A percentile compares a stretch with the other conserved stretches of the same genome.
These are phyloP conservation scores for Leptinotarsa peninsularis DNA, from an alignment of 2,888 invertebrate genomes.

Conservation along the genomic window DNA sequence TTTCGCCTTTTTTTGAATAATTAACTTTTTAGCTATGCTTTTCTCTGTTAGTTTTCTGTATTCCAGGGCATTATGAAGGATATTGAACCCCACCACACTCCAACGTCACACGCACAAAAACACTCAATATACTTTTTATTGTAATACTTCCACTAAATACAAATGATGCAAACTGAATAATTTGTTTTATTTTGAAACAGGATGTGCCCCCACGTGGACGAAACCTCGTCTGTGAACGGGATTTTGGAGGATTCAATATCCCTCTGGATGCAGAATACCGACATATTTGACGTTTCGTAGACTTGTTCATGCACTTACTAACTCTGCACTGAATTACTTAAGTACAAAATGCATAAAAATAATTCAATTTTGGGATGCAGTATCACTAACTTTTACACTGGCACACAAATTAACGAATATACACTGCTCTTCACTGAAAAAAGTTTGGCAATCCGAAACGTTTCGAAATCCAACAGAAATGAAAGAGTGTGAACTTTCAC, in stretches of 20 bases:
- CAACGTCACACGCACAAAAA: conserved; percentile 8
- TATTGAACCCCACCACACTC: conserved; percentile 43
- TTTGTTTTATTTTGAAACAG: conserved; percentile 58
- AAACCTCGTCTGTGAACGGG: conserved; percentile 48
- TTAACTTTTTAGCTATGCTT: neutral
- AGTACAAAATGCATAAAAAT: conserved; percentile 35
- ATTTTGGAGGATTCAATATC: conserved; percentile 36
- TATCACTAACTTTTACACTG: neutral
- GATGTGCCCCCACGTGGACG: conserved; percentile 57
- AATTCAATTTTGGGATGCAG: neutral
- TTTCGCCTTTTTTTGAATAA: neutral
- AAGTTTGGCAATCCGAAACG: neutral
- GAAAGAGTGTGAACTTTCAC: too few relatives aligned
- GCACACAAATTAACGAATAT: neutral
- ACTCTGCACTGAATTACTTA: conserved; percentile 34
- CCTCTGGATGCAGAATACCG: conserved; percentile 50
- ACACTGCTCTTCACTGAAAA: neutral
- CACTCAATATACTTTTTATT: conserved; percentile 17
- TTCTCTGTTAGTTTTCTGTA: conserved; percentile 54
- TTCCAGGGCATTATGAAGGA: conserved; percentile 54
- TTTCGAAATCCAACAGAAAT: conserved; percentile 1
- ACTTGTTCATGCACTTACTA: conserved; percentile 25
- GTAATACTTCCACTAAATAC: conserved; percentile 12
- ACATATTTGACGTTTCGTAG: conserved; percentile 16
- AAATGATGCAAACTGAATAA: conserved; percentile 39